Percentiles rank a stretch among this genome's conserved stretches.
Conservation (phyloP, 2,113 vertebrate genomes). For the Pseudopipra pipra region DNA sequence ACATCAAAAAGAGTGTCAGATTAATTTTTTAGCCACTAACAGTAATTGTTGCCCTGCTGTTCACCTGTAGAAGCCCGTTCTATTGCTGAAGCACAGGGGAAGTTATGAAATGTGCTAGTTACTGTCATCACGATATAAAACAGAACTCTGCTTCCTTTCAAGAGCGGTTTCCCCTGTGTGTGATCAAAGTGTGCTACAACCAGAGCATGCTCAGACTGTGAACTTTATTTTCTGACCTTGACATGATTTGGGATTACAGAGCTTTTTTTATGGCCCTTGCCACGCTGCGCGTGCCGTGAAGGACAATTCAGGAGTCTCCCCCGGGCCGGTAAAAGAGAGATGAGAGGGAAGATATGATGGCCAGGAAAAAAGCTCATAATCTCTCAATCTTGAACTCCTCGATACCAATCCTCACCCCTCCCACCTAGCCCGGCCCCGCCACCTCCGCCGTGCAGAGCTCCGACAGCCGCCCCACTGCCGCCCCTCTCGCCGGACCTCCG, state of each 20-base stretch:
- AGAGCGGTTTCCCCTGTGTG: background rate
- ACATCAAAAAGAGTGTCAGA: background rate
- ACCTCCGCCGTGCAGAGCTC: too few relatives aligned
- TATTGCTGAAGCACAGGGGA: background rate
- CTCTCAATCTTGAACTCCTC: too few relatives aligned
- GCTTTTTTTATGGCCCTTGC: too few relatives aligned
- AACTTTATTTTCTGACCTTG: constrained; percentile 7
- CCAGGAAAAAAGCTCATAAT: too few relatives aligned
- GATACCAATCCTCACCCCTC: too few relatives aligned
- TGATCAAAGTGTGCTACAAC: background rate
- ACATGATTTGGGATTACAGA: background rate
- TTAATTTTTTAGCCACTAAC: background rate
- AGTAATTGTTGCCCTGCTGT: background rate
- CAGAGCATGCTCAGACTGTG: background rate
- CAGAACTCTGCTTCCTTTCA: background rate
- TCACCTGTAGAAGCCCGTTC: background rate
- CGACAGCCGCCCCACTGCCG: too few relatives aligned
- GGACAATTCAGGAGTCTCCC: too few relatives aligned
- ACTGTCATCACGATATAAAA: background rate
- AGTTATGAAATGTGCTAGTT: background rate
- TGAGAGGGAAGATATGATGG: too few relatives aligned
- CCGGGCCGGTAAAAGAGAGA: too few relatives aligned
- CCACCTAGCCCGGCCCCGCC: too few relatives aligned
- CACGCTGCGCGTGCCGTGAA: too few relatives aligned
- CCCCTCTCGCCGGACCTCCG: too few relatives aligned